These are phyloP conservation scores for Nomada lathburiana DNA, from an alignment of 2,888 invertebrate species.

Conservation along the genomic window DNA sequence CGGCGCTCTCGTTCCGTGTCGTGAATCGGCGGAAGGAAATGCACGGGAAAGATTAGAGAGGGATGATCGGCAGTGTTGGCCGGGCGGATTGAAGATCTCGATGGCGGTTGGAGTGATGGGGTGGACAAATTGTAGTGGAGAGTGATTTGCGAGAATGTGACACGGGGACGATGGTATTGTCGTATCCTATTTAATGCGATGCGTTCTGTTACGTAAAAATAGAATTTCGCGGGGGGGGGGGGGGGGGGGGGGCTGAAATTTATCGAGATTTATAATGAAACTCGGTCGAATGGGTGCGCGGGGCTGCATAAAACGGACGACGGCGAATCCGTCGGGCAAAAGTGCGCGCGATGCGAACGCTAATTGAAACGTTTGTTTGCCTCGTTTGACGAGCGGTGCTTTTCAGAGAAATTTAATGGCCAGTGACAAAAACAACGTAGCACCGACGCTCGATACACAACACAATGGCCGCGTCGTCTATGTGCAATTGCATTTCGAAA, in stretches of 20 bases:
- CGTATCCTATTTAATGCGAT: neutral
- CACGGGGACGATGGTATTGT: neutral
- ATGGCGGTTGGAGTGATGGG: neutral
- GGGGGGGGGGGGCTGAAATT: no score
- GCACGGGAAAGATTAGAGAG: constrained; percentile 21
- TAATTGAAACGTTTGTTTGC: constrained; percentile 70
- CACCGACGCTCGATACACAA: constrained; percentile 18
- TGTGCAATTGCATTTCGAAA: constrained; percentile 57
- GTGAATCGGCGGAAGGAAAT: constrained; percentile 23
- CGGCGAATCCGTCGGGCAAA: constrained; percentile 53
- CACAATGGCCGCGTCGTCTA: constrained; percentile 33
- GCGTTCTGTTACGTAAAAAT: neutral
- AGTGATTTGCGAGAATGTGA: neutral
- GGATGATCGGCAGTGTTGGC: neutral
- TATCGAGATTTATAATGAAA: constrained; percentile 37
- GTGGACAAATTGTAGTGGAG: neutral
- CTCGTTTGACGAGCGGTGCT: constrained; percentile 61
- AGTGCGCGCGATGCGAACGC: constrained; percentile 60
- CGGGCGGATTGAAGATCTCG: neutral
- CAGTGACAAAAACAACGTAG: constrained; percentile 63
- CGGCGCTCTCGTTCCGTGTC: neutral
- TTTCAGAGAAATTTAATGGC: constrained; percentile 66
- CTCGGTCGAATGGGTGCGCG: constrained; percentile 19
- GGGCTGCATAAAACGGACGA: constrained; percentile 31
- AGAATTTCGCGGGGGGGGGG: no score